Conservation (phyloP, 2,113 vertebrate species). For the Boulengeromyrus knoepffleri region DNA sequence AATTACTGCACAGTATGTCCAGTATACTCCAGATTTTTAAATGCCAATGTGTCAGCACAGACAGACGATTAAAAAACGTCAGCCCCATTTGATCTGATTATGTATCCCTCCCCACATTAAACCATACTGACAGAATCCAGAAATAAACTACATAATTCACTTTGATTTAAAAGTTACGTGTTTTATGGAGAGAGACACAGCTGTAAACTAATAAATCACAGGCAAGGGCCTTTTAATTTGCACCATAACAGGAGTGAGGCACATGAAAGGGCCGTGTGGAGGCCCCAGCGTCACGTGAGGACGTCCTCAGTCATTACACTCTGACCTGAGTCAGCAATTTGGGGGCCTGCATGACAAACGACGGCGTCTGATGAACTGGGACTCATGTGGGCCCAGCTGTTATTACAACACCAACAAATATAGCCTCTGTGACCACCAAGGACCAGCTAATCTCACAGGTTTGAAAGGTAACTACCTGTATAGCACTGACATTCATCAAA, state of each 20-base stretch:
- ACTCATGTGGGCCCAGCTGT: constrained; percentile 78
- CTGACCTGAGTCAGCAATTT: constrained; percentile 72
- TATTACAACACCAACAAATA: constrained; percentile 75
- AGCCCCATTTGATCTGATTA: neutral
- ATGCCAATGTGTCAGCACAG: constrained; percentile 5
- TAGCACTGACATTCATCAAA: constrained; percentile 91
- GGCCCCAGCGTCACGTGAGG: neutral
- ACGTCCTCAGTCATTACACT: constrained; percentile 72
- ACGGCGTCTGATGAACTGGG: constrained; percentile 60
- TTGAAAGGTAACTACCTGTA: constrained; percentile 98
- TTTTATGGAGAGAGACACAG: neutral
- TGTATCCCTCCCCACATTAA: neutral
- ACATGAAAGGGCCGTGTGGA: neutral
- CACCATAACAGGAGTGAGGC: neutral
- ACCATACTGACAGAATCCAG: neutral
- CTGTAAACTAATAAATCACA: constrained; percentile 5
- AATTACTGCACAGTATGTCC: neutral
- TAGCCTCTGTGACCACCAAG: constrained; percentile 72
- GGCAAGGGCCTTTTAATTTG: neutral
- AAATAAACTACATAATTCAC: constrained; percentile 7
- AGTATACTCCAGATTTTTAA: neutral
- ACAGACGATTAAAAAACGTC: neutral
- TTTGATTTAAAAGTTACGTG: neutral
- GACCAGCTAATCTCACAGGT: constrained; percentile 86
- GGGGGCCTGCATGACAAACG: constrained; percentile 74